Evolutionary conservation across 2,113 vertebrate species (phyloP).

Genomic region (Melozone crissalis): DNA sequence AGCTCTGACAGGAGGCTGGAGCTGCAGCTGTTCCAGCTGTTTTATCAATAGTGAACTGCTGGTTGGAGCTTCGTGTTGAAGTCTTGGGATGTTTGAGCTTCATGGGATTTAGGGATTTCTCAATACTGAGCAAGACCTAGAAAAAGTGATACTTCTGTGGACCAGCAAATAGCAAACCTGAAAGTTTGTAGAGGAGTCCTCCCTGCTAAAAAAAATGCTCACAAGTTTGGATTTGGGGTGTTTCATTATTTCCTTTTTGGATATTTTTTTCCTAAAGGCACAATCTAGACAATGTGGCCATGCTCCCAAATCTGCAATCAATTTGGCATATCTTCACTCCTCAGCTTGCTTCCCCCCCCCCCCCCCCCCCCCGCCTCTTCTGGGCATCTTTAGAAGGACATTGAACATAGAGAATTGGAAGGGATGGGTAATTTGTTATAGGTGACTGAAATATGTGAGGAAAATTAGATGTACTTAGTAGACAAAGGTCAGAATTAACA

Average conservation of each 20-base stretch:
- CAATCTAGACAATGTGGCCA: neutral
- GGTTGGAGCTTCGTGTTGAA: neutral
- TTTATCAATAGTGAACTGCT: neutral
- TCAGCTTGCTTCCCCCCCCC: too few species aligned
- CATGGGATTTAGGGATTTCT: neutral
- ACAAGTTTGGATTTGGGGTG: neutral
- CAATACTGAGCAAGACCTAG: neutral
- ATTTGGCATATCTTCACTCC: neutral
- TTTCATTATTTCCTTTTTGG: neutral
- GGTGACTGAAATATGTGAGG: conserved; percentile 31
- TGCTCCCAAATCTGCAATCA: neutral
- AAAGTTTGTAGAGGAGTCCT: neutral
- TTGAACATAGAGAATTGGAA: neutral
- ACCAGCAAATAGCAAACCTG: neutral
- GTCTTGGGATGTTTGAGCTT: neutral
- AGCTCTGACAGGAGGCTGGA: neutral
- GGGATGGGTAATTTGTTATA: conserved; percentile 12
- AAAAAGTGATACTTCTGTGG: neutral
- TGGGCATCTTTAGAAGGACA: neutral
- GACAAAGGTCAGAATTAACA: conserved; percentile 68
- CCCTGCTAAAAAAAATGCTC: neutral
- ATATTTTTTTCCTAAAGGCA: neutral
- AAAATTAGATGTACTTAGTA: conserved; percentile 47
- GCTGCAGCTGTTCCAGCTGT: neutral
- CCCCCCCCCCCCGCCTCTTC: too few species aligned